Evolutionary conservation across 2,113 vertebrate species (phyloP).

Genomic region (Perca flavescens): DNA sequence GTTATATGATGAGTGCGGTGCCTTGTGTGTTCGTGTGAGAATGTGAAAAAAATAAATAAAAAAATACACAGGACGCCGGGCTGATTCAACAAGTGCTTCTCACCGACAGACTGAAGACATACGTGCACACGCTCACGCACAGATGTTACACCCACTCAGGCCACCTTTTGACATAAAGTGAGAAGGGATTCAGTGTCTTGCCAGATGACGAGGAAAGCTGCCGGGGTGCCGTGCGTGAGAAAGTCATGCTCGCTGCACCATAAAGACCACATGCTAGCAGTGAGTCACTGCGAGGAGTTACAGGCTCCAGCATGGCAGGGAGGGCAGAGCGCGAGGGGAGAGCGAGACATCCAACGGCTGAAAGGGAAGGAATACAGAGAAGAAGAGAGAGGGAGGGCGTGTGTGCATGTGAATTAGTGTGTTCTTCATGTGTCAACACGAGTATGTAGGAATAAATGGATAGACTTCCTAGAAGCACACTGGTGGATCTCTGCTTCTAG

Average conservation of each 20-base stretch:
- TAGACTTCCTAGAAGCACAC: not conserved
- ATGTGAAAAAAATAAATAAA: not conserved
- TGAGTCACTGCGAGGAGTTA: slow-evolving; percentile 44
- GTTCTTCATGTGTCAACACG: not conserved
- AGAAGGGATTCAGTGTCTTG: slow-evolving; percentile 20
- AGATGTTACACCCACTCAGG: slow-evolving; percentile 54
- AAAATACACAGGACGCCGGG: not conserved
- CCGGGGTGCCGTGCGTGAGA: slow-evolving; percentile 26
- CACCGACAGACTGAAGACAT: slow-evolving; percentile 28
- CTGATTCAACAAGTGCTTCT: slow-evolving; percentile 39
- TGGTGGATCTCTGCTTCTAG: not conserved
- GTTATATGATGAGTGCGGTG: slow-evolving; percentile 21
- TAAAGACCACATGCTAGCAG: slow-evolving; percentile 55
- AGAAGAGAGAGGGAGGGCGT: not conserved
- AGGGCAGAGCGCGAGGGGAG: not conserved
- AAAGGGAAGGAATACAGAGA: not conserved
- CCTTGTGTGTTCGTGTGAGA: not conserved
- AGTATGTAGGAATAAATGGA: not conserved
- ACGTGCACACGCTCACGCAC: slow-evolving; percentile 14
- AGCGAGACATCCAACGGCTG: not conserved
- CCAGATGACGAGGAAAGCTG: slow-evolving; percentile 37
- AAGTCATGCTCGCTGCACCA: slow-evolving; percentile 38
- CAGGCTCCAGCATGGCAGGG: slow-evolving; percentile 4
- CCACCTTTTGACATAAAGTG: slow-evolving; percentile 54
- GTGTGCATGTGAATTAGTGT: slow-evolving; percentile 12